Conservation (phyloP, 2,113 vertebrate species). For the Nannospalax galili region DNA sequence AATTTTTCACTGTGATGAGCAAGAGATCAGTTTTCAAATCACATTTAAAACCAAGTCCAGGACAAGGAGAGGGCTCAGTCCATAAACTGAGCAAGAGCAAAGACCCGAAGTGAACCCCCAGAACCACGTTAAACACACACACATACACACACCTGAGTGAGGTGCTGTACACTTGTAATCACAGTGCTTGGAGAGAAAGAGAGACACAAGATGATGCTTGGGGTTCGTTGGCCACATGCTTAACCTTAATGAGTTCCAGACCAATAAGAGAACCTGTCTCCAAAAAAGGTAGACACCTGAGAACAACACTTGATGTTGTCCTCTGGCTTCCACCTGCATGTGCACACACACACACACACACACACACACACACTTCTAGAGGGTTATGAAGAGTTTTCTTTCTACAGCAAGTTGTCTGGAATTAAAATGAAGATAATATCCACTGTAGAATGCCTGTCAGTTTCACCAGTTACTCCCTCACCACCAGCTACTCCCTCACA, state of each 20-base stretch:
- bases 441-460: too few species aligned
- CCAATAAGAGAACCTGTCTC: background rate
- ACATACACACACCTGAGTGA: too few species aligned
- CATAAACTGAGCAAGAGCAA: background rate
- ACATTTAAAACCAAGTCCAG: background rate
- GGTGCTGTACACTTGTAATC: background rate
- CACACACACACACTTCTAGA: too few species aligned
- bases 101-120: background rate
- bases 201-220: background rate
- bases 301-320: background rate
- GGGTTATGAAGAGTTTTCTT: background rate
- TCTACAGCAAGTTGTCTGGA: too few species aligned
- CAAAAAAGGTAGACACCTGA: background rate
- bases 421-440: background rate
- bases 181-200: background rate
- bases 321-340: background rate
- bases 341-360: background rate
- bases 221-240: background rate
- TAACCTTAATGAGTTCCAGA: background rate
- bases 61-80: background rate
- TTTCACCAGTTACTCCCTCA: too few species aligned
- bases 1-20: constrained; percentile 45
- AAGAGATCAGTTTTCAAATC: background rate
- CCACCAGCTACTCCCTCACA: background rate
- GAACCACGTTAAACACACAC: background rate